These are phyloP conservation scores for Hypsopygia costalis DNA, from an alignment of 2,888 invertebrate species.

Conservation along the genomic window DNA sequence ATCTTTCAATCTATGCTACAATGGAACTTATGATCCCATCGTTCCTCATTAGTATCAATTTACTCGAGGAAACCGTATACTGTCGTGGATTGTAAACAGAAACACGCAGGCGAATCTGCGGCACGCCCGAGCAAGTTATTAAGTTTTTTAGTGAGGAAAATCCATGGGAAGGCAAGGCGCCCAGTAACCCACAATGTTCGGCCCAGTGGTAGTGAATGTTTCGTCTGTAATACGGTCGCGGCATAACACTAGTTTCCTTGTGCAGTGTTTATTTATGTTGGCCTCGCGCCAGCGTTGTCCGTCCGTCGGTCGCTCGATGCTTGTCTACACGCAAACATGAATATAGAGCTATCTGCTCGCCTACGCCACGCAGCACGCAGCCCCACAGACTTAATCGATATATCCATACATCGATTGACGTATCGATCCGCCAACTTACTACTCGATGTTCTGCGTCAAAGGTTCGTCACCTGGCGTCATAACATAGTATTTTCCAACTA, in stretches of 20 bases:
- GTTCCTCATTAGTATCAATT: too few relatives aligned
- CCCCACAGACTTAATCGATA: slow-evolving; percentile 50
- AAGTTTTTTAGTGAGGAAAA: too few relatives aligned
- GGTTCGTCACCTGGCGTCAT: slow-evolving; percentile 64
- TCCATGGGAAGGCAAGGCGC: slow-evolving; percentile 29
- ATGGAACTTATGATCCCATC: too few relatives aligned
- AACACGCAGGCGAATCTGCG: slow-evolving; percentile 5
- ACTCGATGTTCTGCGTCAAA: slow-evolving; percentile 53
- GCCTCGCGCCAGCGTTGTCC: slow-evolving; percentile 70
- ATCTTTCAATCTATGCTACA: too few relatives aligned
- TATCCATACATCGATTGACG: slow-evolving; percentile 52
- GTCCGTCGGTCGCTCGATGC: slow-evolving; percentile 56
- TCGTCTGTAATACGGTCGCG: slow-evolving; percentile 78
- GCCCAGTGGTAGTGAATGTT: slow-evolving; percentile 78
- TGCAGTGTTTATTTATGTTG: slow-evolving; percentile 79
- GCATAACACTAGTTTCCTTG: slow-evolving; percentile 80
- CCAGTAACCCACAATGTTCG: slow-evolving; percentile 78
- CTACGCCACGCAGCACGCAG: slow-evolving; percentile 51
- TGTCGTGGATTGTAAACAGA: background rate
- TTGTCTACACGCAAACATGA: slow-evolving; percentile 63
- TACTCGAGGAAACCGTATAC: too few relatives aligned
- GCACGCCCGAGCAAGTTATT: too few relatives aligned
- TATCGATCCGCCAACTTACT: slow-evolving; percentile 46
- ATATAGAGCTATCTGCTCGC: slow-evolving; percentile 49
- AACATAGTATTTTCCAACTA: slow-evolving; percentile 39